Evolutionary conservation across 92 coral and sea anemone genomes (phyloP).

Genomic region (Porites rus): DNA sequence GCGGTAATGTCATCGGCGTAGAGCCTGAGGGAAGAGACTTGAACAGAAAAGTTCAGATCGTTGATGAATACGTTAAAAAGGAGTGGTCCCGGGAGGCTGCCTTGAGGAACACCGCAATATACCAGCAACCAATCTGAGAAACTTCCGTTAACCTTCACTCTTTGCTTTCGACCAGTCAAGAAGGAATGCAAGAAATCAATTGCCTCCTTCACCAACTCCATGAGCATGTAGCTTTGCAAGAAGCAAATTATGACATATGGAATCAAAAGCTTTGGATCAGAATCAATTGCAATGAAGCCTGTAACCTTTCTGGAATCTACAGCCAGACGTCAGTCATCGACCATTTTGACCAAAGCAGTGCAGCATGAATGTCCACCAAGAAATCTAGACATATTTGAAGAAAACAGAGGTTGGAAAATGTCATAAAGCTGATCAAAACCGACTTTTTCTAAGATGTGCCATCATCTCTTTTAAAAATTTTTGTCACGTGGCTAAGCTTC

Average conservation of each 20-base stretch:
- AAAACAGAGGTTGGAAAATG: conserved; percentile 11
- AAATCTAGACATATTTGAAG: conserved; percentile 50
- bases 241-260: too few species aligned
- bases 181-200: conserved; percentile 13
- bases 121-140: background rate
- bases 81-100: too few species aligned
- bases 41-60: background rate
- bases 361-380: conserved; percentile 46
- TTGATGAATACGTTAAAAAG: too few species aligned
- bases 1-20: background rate
- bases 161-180: background rate
- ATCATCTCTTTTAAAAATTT: conserved; percentile 30
- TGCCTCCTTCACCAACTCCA: background rate
- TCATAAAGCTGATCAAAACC: conserved; percentile 32
- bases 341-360: conserved; percentile 29
- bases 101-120: too few species aligned
- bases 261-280: too few species aligned
- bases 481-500: conserved; percentile 17
- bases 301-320: background rate
- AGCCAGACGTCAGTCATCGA: conserved; percentile 27
- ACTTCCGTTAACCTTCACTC: too few species aligned
- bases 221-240: too few species aligned
- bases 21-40: background rate
- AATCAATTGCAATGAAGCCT: background rate
- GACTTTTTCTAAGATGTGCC: conserved; percentile 28